Evolutionary conservation across 2,113 vertebrate species (phyloP).

Genomic region (Leptodactylus fuscus): DNA sequence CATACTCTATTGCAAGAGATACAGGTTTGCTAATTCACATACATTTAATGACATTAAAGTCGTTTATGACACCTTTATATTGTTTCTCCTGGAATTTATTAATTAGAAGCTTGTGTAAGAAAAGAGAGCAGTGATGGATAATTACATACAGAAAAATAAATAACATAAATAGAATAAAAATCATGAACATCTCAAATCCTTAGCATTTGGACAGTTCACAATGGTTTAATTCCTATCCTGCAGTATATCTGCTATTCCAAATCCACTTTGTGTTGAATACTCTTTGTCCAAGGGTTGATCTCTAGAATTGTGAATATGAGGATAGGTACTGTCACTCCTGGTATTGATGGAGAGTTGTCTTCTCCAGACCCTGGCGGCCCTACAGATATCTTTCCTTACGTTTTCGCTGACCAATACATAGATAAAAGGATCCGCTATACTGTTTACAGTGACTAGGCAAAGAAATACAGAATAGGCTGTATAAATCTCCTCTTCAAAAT

Average conservation of each 20-base stretch:
- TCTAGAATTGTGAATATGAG: constrained; percentile 51
- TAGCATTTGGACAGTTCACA: neutral
- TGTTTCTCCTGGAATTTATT: neutral
- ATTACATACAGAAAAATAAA: constrained; percentile 9
- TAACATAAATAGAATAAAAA: constrained; percentile 18
- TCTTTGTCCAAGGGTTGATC: constrained; percentile 7
- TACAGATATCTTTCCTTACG: constrained; percentile 73
- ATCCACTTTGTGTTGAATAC: neutral
- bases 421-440: constrained; percentile 83
- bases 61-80: neutral
- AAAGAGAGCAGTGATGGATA: neutral
- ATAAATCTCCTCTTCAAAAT: constrained; percentile 74
- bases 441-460: constrained; percentile 82
- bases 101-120: neutral
- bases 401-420: constrained; percentile 82
- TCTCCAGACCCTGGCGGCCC: constrained; percentile 63
- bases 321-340: constrained; percentile 57
- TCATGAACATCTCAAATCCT: neutral
- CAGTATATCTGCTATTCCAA: constrained; percentile 2
- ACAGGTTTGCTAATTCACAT: neutral
- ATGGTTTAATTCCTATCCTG: neutral
- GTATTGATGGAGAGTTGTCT: constrained; percentile 8
- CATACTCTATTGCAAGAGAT: neutral
- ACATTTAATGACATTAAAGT: too few relatives aligned
- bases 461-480: constrained; percentile 72